phyloP scores from a whole-genome alignment of 2,113 vertebrate species.

The Lonchura striata region DNA sequence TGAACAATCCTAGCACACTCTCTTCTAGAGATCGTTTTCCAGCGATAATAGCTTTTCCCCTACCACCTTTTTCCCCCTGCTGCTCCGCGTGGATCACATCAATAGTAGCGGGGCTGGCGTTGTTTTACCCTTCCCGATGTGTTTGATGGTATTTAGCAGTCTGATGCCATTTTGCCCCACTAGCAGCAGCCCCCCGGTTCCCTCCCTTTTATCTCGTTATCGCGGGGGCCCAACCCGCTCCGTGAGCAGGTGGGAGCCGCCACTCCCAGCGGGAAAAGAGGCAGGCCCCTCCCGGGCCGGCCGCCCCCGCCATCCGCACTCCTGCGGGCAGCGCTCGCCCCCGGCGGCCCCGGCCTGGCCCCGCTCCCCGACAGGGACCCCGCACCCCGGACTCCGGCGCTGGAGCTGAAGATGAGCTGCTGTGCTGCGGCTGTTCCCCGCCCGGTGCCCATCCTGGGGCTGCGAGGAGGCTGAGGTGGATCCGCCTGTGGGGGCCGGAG shows the following conservation, averaged over 20 bases:
- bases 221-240: not conserved
- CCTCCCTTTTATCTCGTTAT: conserved; percentile 11
- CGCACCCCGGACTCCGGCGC: not conserved
- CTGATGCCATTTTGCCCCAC: not conserved
- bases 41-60: not conserved
- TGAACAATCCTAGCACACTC: not conserved
- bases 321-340: not conserved
- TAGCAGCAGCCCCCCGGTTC: not conserved
- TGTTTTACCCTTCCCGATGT: not conserved
- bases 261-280: not conserved
- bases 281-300: not conserved
- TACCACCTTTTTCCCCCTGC: not conserved
- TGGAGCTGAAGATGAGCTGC: not conserved
- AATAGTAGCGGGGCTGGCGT: fast-evolving
- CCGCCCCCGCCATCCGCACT: not conserved
- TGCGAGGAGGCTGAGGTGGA: not conserved
- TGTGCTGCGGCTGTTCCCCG: not conserved
- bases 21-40: not conserved
- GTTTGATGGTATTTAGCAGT: not conserved
- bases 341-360: not conserved
- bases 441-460: not conserved
- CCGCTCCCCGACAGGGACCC: not conserved
- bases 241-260: not conserved
- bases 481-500: not conserved
- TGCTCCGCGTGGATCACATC: not conserved